Percentiles rank a stretch among this genome's conserved stretches.
Evolutionary conservation across 2,113 vertebrate species (phyloP).

Genomic region (cattle (Bos taurus)): DNA sequence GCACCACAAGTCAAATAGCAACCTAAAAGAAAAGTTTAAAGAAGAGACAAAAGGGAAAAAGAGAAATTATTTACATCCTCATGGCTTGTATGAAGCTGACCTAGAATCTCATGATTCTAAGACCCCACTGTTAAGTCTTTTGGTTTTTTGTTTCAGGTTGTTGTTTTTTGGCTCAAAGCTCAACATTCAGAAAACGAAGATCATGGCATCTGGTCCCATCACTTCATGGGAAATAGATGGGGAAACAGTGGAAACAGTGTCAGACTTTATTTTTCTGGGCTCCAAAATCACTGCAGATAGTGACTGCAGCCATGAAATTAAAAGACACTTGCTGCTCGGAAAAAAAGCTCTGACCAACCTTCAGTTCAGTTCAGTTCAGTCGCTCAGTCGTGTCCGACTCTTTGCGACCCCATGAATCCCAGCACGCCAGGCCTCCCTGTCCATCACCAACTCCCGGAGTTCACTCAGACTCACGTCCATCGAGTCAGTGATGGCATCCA

Average conservation of each 20-base stretch:
- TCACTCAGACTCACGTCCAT: too few relatives aligned
- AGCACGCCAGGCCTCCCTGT: too few relatives aligned
- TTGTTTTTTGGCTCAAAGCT: not conserved
- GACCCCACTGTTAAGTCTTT: not conserved
- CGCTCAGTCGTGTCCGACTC: rapidly evolving
- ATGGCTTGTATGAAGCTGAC: not conserved
- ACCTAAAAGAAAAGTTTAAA: not conserved
- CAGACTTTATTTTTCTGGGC: not conserved
- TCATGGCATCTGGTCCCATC: not conserved
- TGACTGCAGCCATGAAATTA: not conserved
- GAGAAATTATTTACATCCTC: not conserved
- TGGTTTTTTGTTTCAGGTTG: not conserved
- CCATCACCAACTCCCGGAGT: too few relatives aligned
- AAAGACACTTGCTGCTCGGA: not conserved
- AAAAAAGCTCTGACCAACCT: not conserved
- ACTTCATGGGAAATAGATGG: not conserved
- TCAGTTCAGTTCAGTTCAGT: too few relatives aligned
- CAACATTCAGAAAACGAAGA: not conserved
- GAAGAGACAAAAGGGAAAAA: not conserved
- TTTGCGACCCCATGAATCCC: too few relatives aligned
- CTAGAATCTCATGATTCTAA: not conserved
- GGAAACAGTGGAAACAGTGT: not conserved
- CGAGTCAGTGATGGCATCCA: too few relatives aligned
- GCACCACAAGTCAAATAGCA: not conserved
- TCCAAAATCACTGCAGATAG: not conserved